Base-by-base conservation (phyloP, 2,797 vertebrate genomes). In the Tenualosa thibaudeaui region DNA sequence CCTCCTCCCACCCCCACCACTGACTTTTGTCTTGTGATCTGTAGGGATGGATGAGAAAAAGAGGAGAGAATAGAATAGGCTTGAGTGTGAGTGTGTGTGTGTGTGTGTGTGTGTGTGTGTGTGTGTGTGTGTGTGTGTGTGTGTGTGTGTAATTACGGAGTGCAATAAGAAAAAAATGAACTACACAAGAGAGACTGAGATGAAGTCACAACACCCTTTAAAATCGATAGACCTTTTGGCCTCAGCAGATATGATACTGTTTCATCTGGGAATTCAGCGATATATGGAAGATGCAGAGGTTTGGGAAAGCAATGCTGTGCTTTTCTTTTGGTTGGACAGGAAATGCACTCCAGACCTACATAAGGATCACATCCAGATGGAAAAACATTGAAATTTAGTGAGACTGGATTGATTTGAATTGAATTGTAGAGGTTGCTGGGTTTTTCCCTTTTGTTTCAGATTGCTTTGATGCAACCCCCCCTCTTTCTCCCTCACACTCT, bases 1-100 rank as follows among this genome's bases (percentile, higher is more conserved):
- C 50, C 50, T 7, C 50, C 50, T 12, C 50, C 7, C 50, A 51
- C 50, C 5, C 50, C 5, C 50, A 51, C 17, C 40, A 22, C 37
- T 46, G 37, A 22, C 40, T 78, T 19, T 19, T 78, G 71, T 78
- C 19, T 43, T 78, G 71, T 78, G 71, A 78, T 78, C 71, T 78
- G 15, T 19, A 7, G 7, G 71, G 71, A 78, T 40, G 40, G 40
- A 78, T n/a, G 7, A 24, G 58, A 24, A 22, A 22, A 24, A 62
- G 58, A n/a, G 58, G n/a, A 62, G n/a, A 62, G 58, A 22, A 60
- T 5, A 75, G 37, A 15, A 75, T 37, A 43, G 8, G 37, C 7
- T 13, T 40, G 24, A 17, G 68, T 40, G 31, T 31, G 62, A 2
- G 62, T 26, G 62, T 26, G 62, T 68, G 62, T 26, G 62, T 65